Percentiles rank a stretch among this genome's conserved stretches.
Evolutionary conservation across 1,140 invertebrate species (phyloP).

Genomic region (Heliothis subflexa): DNA sequence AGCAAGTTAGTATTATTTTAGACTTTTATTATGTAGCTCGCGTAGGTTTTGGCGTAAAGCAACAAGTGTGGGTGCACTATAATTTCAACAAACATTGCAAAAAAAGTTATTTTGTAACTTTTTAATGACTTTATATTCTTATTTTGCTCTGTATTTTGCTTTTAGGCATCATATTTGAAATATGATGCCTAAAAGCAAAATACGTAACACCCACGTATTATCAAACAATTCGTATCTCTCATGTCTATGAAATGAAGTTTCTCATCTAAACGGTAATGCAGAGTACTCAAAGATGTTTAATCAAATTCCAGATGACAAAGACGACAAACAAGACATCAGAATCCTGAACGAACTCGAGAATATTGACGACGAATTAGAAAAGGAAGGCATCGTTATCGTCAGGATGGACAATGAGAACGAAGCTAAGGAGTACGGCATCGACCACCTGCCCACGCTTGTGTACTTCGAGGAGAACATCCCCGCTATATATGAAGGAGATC

Average conservation of each 20-base stretch:
- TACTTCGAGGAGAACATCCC: constrained; percentile 98
- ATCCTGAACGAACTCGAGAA: constrained; percentile 96
- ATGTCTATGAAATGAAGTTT: neutral
- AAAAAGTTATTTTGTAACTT: constrained; percentile 10
- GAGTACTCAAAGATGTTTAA: neutral
- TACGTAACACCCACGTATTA: too few relatives aligned
- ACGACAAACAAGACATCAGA: constrained; percentile 95
- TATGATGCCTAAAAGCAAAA: neutral
- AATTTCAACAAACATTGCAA: constrained; percentile 5
- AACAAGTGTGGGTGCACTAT: neutral
- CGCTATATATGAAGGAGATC: constrained; percentile 95
- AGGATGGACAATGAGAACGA: constrained; percentile 95
- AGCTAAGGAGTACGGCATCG: constrained; percentile 96
- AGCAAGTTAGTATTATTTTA: constrained; percentile 1
- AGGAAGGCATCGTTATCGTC: constrained; percentile 95
- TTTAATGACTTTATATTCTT: neutral
- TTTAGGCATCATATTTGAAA: too few relatives aligned
- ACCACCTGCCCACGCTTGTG: constrained; percentile 94
- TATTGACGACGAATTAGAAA: constrained; percentile 96
- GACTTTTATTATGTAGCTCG: neutral
- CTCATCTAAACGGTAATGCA: neutral
- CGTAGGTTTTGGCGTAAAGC: constrained; percentile 11
- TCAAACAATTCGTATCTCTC: too few relatives aligned
- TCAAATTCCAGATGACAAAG: constrained; percentile 92
- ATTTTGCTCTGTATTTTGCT: too few relatives aligned